These are phyloP conservation scores for Noctua janthina DNA, from an alignment of 2,888 invertebrate species.

Conservation along the genomic window DNA sequence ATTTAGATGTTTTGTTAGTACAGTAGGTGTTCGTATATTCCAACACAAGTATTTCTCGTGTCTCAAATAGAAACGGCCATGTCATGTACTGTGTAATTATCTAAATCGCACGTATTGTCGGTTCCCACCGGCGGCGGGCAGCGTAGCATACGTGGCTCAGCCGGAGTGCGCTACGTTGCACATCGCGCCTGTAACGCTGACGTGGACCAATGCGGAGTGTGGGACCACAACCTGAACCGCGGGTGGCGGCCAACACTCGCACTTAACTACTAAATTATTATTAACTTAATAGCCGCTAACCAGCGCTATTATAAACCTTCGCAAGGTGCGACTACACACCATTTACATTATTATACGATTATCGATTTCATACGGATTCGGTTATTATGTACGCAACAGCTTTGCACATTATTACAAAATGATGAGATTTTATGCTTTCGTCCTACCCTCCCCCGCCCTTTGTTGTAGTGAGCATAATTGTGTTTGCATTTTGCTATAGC, in stretches of 20 bases:
- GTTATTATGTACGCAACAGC: conserved; percentile 70
- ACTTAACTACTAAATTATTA: conserved; percentile 68
- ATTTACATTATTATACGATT: conserved; percentile 65
- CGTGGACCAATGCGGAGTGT: conserved; percentile 75
- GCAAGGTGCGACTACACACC: conserved; percentile 53
- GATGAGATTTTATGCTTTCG: conserved; percentile 45
- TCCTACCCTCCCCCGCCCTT: conserved; percentile 24
- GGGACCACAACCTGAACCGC: conserved; percentile 63
- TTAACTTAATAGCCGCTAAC: conserved; percentile 71
- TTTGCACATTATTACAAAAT: conserved; percentile 68
- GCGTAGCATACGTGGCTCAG: conserved; percentile 53
- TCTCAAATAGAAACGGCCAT: conserved; percentile 16
- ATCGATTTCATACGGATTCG: conserved; percentile 78
- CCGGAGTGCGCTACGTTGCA: conserved; percentile 48
- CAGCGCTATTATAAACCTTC: conserved; percentile 65
- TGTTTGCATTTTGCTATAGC: conserved; percentile 59
- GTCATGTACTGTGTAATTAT: conserved; percentile 54
- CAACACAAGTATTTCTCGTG: conserved; percentile 27
- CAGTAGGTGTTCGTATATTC: conserved; percentile 14
- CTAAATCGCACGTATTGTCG: conserved; percentile 28
- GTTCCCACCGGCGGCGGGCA: conserved; percentile 45
- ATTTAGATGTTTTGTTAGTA: conserved; percentile 35
- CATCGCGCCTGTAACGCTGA: conserved; percentile 63
- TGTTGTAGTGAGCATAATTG: conserved; percentile 52
- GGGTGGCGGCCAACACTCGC: conserved; percentile 36